These are phyloP conservation scores for Melikaiella ostensackeni DNA, from an alignment of 2,888 invertebrate genomes.

Conservation along the genomic window DNA sequence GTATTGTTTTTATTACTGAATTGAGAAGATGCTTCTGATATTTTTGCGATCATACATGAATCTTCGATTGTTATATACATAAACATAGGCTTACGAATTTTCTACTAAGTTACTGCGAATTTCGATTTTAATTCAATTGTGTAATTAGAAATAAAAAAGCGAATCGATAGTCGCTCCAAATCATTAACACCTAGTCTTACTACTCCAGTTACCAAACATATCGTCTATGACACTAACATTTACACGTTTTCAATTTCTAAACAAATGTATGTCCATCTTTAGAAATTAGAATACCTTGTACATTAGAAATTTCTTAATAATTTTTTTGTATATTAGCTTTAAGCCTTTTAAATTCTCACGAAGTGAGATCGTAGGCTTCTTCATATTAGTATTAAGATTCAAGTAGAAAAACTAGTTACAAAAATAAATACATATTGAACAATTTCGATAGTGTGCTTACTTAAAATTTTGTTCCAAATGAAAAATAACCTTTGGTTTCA, in stretches of 20 bases:
- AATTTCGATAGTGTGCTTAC: not conserved
- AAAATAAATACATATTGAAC: not conserved
- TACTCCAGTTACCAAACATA: slow-evolving; percentile 65
- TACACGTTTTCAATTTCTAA: slow-evolving; percentile 39
- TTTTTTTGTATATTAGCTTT: slow-evolving; percentile 48
- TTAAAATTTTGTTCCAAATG: not conserved
- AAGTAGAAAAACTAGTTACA: slow-evolving; percentile 10
- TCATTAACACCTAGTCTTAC: slow-evolving; percentile 68
- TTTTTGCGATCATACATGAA: not conserved
- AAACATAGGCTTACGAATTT: not conserved
- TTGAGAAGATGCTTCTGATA: not conserved
- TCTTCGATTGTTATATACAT: not conserved
- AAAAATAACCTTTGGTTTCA: not conserved
- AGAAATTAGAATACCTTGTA: slow-evolving; percentile 39
- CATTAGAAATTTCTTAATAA: slow-evolving; percentile 5
- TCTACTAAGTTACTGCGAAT: not conserved
- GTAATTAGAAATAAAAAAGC: not conserved
- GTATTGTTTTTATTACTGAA: too few relatives aligned
- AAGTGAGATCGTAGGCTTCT: not conserved
- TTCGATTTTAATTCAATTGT: slow-evolving; percentile 14
- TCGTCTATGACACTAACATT: slow-evolving; percentile 58
- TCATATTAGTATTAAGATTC: slow-evolving; percentile 1
- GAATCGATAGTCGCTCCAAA: slow-evolving; percentile 2
- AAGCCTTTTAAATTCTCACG: slow-evolving; percentile 20
- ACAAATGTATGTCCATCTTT: slow-evolving; percentile 44